Base-by-base conservation (phyloP, 2,797 vertebrate species). In the Trachurus trachurus region DNA sequence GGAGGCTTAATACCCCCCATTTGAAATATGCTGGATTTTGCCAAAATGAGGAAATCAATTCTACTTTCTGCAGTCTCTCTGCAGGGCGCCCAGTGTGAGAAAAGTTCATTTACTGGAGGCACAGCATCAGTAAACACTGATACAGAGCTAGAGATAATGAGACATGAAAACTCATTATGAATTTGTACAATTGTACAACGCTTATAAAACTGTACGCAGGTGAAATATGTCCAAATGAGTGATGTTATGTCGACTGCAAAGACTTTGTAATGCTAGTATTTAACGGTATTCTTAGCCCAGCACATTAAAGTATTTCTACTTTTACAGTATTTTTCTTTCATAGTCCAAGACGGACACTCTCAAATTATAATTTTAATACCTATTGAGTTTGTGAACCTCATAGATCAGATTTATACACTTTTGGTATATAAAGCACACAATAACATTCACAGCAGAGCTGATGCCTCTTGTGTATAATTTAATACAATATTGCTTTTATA, bases 31-130 rank as follows among this genome's bases (percentile, higher is more conserved):
- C 34, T 8, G 39, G 29, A 26, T 62, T 65, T 60, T 49, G 70
- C 70, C 72, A 78, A 71, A 77, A 68, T 22, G 50, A 68, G 40
- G 57, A 78, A 75, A 75, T 74, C 22, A 34, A 83, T 81, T 64
- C 40, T 31, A 45, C 15, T 31, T 58, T 50, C 1, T 31, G 13
- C 9, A 71, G 53, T 64, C 57, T 80, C 49, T 79, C 67, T 56
- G 60, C 40, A 21, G 61, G 10, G 19, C 29, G 58, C 19, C 59
- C 15, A 54, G 53, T 52, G 49, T 59, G 52, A 67, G 52, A 53
- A 9, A n/a, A 66, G 60, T 29, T 75, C 11, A 78, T 78, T 76
- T 45, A 76, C 17, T 2, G 16, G 34, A 56, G 69, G 40, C 44
- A 1, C 9, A 34, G 60, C 53, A 7, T 29, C 44, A n/a, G 11